Base-by-base conservation (phyloP, 2,797 vertebrate genomes). In the Phaenicophaeus curvirostris region DNA sequence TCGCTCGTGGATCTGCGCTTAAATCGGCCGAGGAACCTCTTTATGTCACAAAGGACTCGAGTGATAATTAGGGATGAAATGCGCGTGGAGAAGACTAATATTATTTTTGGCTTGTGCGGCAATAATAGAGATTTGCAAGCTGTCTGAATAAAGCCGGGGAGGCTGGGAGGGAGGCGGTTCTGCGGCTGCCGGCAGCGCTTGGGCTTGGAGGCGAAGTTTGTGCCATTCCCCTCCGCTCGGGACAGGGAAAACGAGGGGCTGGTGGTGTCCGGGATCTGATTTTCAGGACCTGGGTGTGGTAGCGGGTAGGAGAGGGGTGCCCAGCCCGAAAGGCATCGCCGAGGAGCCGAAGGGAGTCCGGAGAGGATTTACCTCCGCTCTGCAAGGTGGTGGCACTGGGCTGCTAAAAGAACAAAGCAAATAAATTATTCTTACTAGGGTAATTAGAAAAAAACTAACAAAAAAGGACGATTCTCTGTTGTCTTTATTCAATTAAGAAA, bases 41-140 rank as follows among this genome's bases (percentile, higher is more conserved):
- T 89, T 67, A 75, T 92, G 91, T 90, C 81, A 55, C 95, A 87
- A 77, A 95, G 94, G 91, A 74, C 68, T 63, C 44, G 35, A 92
- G 89, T 50, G 90, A 96, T 93, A 96, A 96, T 93, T 96, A 76
- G 72, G 91, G 89, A 92, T 93, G 78, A 96, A 96, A 96, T 87
- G 89, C 44, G 41, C 72, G 72, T 74, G 87, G 79, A 89, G 87
- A 95, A 61, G 54, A 72, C 78, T 93, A 95, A 95, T 94, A 94
- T 95, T 95, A 93, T 94, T 93, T 93, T 95, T 96, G 95, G 92
- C 95, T 92, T 74, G 53, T 19, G 50, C 2, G 75, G 72, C 55
- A 91, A 89, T 93, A 94, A 96, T 89, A 92, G 46, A 35, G 68
- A 87, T 74, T 80, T 87, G 68, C 65, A 71, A 89, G 63, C 35